Evolutionary conservation across 2,888 invertebrate species (phyloP), one percentile per base, ranked within the genome.

Genomic region (Smittia sp.): DNA sequence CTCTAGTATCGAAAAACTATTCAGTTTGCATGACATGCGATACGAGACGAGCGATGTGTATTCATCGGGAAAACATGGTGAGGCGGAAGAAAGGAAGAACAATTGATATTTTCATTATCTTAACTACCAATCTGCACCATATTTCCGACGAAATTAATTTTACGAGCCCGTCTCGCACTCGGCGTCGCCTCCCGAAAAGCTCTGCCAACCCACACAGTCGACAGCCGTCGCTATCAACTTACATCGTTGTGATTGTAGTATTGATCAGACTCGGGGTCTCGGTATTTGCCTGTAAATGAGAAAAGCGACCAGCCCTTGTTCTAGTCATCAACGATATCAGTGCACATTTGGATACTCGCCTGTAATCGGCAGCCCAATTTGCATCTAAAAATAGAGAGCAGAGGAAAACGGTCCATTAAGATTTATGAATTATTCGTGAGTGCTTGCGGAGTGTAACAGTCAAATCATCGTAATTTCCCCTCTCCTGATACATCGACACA

Each of bases 161-260:
- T 58, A 58, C 58, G 58, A 58, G 20, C 18, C 52, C 18, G 3
- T 18, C 52, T 13, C n/a, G 11, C 39, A 32, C 32, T 32, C 4
- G 9, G 32, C 32, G 32, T 32, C 32, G 32, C 3, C 32, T 9
- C 32, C 3, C 3, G 9, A 32, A 32, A 32, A 32, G 9, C n/a
- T n/a, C n/a, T n/a, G n/a, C n/a, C n/a, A n/a, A n/a, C n/a, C n/a
- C n/a, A n/a, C n/a, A n/a, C n/a, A n/a, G n/a, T n/a, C n/a, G n/a
- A n/a, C n/a, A n/a, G n/a, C n/a, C n/a, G n/a, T n/a, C n/a, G n/a
- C n/a, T n/a, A 65, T 27, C 7, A 75, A 85, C 88, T 85, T 84
- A 93, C 94, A 80, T 94, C 89, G 76, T 92, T 89, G 78, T 94
- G 93, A 79, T 93, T 93, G 84, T 94, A 94, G 81, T 94, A 94